phyloP scores from a whole-genome alignment of 2,888 invertebrate genomes.

The Prosapia bicincta region DNA sequence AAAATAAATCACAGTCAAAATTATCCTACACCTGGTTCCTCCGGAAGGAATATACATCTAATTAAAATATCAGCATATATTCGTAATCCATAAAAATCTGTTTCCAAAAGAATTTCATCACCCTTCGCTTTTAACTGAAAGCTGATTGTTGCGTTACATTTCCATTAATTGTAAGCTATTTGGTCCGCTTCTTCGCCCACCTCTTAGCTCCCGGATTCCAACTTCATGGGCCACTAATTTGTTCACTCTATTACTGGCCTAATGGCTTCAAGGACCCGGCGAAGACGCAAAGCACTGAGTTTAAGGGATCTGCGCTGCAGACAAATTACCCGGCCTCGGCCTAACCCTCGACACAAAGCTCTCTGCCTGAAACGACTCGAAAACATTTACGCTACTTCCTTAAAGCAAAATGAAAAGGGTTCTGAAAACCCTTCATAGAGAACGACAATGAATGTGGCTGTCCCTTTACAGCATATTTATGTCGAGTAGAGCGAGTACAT shows the following conservation, averaged over 20 bases:
- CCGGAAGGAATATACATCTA: too few relatives aligned
- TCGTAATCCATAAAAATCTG: too few relatives aligned
- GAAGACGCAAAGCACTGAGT: background rate
- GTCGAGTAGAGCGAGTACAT: too few relatives aligned
- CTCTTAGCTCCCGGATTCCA: background rate
- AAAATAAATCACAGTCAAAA: too few relatives aligned
- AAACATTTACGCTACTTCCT: background rate
- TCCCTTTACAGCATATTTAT: too few relatives aligned
- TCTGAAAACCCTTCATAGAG: too few relatives aligned
- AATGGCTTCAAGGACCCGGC: background rate
- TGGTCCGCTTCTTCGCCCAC: background rate
- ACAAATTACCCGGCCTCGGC: background rate
- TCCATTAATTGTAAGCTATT: background rate
- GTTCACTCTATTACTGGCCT: constrained; percentile 2
- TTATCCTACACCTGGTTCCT: too few relatives aligned
- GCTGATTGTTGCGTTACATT: background rate
- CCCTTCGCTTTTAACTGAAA: too few relatives aligned
- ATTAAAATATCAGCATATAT: too few relatives aligned
- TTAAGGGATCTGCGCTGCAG: background rate
- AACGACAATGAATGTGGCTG: too few relatives aligned
- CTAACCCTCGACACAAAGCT: background rate
- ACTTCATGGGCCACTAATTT: background rate
- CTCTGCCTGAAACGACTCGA: background rate
- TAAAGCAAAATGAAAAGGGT: background rate
- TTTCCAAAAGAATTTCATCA: too few relatives aligned